phyloP scores from a whole-genome alignment of 1,140 invertebrate species.

The Drosophila bocqueti region DNA sequence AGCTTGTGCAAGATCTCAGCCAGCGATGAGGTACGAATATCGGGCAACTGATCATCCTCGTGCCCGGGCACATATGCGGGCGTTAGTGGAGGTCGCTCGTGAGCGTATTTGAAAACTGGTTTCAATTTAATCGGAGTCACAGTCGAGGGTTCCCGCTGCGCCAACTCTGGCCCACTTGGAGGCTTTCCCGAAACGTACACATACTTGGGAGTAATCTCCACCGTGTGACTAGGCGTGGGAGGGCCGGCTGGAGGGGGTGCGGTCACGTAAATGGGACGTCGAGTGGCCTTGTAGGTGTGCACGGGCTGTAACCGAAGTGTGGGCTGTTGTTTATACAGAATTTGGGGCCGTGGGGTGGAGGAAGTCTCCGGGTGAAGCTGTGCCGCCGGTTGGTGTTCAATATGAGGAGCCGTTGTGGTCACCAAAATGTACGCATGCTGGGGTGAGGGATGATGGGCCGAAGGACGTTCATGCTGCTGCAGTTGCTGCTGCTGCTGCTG shows the following conservation, averaged over 20 bases:
- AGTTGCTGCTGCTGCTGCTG: constrained; percentile 27
- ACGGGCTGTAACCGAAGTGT: constrained; percentile 66
- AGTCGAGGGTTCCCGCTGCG: constrained; percentile 46
- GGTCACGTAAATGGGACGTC: constrained; percentile 64
- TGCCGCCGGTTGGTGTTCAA: constrained; percentile 46
- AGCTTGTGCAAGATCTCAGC: constrained; percentile 88
- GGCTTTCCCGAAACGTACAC: constrained; percentile 55
- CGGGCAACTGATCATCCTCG: constrained; percentile 75
- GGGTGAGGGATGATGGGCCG: constrained; percentile 30
- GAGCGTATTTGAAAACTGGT: constrained; percentile 61
- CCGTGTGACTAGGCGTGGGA: constrained; percentile 60
- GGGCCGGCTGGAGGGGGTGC: constrained; percentile 26
- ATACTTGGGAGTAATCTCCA: constrained; percentile 74
- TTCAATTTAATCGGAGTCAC: constrained; percentile 67
- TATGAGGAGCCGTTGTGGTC: constrained; percentile 65
- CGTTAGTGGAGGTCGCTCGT: constrained; percentile 31
- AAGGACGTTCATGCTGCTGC: constrained; percentile 19
- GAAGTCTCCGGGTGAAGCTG: constrained; percentile 46
- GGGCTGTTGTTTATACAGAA: constrained; percentile 65
- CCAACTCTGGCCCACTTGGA: constrained; percentile 3
- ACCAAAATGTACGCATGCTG: constrained; percentile 71
- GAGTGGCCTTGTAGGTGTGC: constrained; percentile 64
- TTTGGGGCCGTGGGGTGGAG: constrained; percentile 44
- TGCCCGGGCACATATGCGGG: constrained; percentile 33
- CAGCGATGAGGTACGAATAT: constrained; percentile 83